These are phyloP conservation scores for Heliconius erato DNA, from an alignment of 2,888 invertebrate species.

Conservation along the genomic window DNA sequence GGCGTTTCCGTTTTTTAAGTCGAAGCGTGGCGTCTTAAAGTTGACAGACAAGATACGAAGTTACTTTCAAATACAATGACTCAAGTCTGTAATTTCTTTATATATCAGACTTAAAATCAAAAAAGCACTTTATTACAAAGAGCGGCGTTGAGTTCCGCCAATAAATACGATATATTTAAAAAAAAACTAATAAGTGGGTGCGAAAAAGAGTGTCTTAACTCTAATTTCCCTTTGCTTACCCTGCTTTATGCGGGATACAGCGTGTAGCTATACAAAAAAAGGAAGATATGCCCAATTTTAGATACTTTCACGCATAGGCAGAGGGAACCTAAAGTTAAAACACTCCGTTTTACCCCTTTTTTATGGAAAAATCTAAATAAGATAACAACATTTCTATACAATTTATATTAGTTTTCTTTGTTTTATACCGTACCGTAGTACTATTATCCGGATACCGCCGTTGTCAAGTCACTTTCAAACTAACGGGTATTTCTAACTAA, in stretches of 20 bases:
- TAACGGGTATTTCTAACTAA: slow-evolving; percentile 34
- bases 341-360: not conserved
- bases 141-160: not conserved
- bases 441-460: slow-evolving; percentile 39
- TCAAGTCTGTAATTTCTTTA: not conserved
- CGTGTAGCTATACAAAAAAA: not conserved
- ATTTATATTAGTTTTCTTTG: not conserved
- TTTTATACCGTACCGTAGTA: not conserved
- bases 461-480: slow-evolving; percentile 43
- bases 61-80: slow-evolving; percentile 4
- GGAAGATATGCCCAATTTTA: not conserved
- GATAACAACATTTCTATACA: not conserved
- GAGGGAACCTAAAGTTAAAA: not conserved
- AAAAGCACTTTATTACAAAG: not conserved
- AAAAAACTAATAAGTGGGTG: not conserved
- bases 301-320: not conserved
- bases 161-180: not conserved
- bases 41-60: not conserved
- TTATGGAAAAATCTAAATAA: not conserved
- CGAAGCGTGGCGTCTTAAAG: slow-evolving; percentile 11
- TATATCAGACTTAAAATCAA: not conserved
- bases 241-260: not conserved
- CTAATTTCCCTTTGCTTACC: not conserved
- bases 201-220: too few species aligned
- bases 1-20: slow-evolving; percentile 4